Evolutionary conservation across 2,888 invertebrate genomes (phyloP), one percentile per base, ranked within the genome.

Genomic region (Leptopilina syphax): DNA sequence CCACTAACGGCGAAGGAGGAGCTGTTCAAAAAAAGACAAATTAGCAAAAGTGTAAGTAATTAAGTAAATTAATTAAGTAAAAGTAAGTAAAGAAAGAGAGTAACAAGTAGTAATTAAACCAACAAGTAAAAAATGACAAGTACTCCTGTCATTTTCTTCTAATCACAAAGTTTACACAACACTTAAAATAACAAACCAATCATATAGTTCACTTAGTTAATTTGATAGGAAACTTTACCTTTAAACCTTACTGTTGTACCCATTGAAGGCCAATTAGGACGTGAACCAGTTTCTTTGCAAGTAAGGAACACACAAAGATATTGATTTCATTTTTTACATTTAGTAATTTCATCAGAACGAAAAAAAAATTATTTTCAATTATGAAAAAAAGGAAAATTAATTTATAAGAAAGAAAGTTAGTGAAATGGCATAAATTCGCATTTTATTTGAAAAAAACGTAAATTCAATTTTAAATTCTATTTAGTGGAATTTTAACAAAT

Each of bases 1-100:
- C 95, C 84, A 96, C 95, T 88, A 97, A 92, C 9, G 97, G 97
- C 54, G 97, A 97, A 12, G 97, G 97, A 67, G 97, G 97, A 77
- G 97, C 97, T 97, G 91, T 89, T 81, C 73, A 65, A 41, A 63
- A 67, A 81, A 81, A 50, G 47, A 24, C 6, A 3, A 70, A 3
- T 34, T 34, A 34, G 34, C 34, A 34, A 34, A 34, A 1, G 34
- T 34, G 3, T 34, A 34, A 34, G 34, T 2, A 27, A 27, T 27
- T 27, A 18, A 18, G 18, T 18, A 18, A 18, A 18, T 18, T 18
- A 18, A 34, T 34, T 4, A 34, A 34, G 3, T 34, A 34, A 34
- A 34, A 34, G 34, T 34, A 34, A 34, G 34, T 34, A 34, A 34
- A 34, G 34, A 34, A 34, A 34, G 34, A 34, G 34, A 34, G 34